phyloP scores from a whole-genome alignment of 2,113 vertebrate genomes.

The Podarcis muralis region DNA sequence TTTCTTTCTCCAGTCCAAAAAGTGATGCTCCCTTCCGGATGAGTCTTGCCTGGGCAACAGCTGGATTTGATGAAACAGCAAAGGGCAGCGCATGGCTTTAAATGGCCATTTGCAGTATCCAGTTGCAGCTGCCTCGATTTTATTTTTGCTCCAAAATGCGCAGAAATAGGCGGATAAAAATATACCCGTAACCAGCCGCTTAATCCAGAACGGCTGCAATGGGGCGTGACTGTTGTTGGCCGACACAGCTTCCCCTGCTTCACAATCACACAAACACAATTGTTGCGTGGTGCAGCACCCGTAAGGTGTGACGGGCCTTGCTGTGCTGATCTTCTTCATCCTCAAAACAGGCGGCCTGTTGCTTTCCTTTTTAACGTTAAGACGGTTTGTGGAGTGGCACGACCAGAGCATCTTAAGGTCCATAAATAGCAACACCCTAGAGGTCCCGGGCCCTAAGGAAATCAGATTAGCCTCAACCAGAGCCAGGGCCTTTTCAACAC shows the following conservation, averaged over 20 bases:
- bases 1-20: neutral
- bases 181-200: neutral
- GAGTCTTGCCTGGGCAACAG: neutral
- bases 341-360: no score
- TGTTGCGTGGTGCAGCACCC: neutral
- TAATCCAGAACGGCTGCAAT: neutral
- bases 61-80: neutral
- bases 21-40: neutral
- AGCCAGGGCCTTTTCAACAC: no score
- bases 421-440: no score
- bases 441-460: no score
- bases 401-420: neutral
- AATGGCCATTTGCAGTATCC: neutral
- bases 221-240: neutral
- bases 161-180: neutral
- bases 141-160: neutral
- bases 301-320: neutral
- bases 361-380: neutral
- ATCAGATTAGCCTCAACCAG: no score
- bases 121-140: neutral
- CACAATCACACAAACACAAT: no score
- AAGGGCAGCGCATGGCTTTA: neutral
- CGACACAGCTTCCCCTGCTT: no score
- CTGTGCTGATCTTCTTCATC: neutral
- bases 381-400: neutral